These are phyloP conservation scores for Sebastes taczanowskii DNA, from an alignment of 2,797 vertebrate species.

Conservation along the genomic window DNA sequence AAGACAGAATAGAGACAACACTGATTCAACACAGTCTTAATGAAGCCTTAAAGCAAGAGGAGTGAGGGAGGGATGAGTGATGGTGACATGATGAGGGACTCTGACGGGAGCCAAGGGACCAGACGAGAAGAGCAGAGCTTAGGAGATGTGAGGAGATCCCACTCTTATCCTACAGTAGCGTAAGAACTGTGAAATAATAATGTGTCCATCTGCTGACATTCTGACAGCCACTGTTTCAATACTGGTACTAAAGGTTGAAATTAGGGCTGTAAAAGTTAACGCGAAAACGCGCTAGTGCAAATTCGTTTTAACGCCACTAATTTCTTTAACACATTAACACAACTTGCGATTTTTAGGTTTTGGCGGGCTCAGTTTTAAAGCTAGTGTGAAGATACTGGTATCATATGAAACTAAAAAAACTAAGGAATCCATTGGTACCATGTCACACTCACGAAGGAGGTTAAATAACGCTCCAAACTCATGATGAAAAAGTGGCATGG, in stretches of 20 bases:
- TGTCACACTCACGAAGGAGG: too few relatives aligned
- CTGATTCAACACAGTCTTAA: conserved; percentile 74
- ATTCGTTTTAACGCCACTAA: too few relatives aligned
- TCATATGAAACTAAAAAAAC: too few relatives aligned
- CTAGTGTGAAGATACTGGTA: too few relatives aligned
- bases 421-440: too few relatives aligned
- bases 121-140: conserved; percentile 35
- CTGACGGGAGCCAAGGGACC: conserved; percentile 39
- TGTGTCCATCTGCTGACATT: conserved; percentile 10
- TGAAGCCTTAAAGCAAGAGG: conserved; percentile 68
- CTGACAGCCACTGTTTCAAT: background rate
- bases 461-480: too few relatives aligned
- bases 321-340: too few relatives aligned
- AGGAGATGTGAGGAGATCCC: conserved; percentile 25
- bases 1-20: conserved; percentile 72
- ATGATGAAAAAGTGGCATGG: too few relatives aligned
- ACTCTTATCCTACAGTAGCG: background rate
- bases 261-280: too few relatives aligned
- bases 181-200: conserved; percentile 18
- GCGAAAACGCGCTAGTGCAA: too few relatives aligned
- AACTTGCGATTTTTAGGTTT: too few relatives aligned
- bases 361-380: too few relatives aligned
- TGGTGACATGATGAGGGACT: conserved; percentile 51
- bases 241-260: background rate
- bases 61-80: conserved; percentile 43